These are phyloP conservation scores for Xiphophorus birchmanni DNA, from an alignment of 2,797 vertebrate genomes.

Conservation along the genomic window DNA sequence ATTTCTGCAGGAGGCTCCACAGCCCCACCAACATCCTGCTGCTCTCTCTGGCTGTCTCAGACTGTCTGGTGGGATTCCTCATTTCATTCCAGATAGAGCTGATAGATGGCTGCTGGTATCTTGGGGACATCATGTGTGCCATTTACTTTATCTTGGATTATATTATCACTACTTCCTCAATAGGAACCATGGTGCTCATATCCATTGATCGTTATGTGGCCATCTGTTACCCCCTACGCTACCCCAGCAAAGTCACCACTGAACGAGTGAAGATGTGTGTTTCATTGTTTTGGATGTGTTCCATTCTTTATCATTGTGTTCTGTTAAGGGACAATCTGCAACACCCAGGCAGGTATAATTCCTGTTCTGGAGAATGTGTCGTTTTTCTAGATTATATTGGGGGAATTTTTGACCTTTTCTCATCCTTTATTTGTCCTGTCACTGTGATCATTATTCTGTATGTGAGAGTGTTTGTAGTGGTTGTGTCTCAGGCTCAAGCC, in stretches of 20 bases:
- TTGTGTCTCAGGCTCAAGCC: neutral
- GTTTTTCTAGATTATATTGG: neutral
- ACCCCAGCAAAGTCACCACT: constrained; percentile 41
- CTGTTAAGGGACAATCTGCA: neutral
- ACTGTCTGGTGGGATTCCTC: constrained; percentile 19
- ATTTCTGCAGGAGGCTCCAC: constrained; percentile 29
- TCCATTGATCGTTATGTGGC: constrained; percentile 5
- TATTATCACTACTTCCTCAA: neutral
- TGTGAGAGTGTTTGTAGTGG: constrained; percentile 4
- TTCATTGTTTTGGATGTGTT: constrained; percentile 19
- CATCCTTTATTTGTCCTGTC: neutral
- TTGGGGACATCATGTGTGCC: constrained; percentile 12
- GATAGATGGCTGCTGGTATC: constrained; percentile 20
- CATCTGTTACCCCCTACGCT: constrained; percentile 59
- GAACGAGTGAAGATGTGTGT: constrained; percentile 8
- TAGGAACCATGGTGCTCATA: constrained; percentile 15
- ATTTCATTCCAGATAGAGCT: constrained; percentile 1
- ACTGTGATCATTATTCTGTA: neutral
- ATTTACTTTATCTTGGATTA: neutral
- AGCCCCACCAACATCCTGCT: constrained; percentile 25
- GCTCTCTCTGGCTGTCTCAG: constrained; percentile 19
- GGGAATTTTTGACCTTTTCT: neutral
- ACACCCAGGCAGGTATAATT: constrained; percentile 3
- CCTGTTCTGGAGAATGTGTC: constrained; percentile 5
- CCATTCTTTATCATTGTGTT: neutral